Evolutionary conservation across 1,140 invertebrate species (phyloP).

Genomic region (Dinoponera quadriceps): DNA sequence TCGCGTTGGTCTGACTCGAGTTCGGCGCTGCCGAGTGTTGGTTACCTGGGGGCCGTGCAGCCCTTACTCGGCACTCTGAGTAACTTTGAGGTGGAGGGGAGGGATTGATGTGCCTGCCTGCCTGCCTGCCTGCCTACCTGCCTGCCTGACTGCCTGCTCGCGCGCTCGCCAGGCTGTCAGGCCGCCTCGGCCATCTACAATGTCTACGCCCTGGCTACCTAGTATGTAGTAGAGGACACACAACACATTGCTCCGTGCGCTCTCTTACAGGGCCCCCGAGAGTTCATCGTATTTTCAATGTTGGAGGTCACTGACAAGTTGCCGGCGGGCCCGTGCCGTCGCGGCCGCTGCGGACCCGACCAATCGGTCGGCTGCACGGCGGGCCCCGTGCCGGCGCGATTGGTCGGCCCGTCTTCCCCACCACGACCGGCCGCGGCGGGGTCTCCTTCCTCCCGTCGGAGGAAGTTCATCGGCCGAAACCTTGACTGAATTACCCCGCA

Average conservation of each 20-base stretch:
- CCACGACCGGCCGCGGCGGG: constrained; percentile 65
- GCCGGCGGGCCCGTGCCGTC: constrained; percentile 68
- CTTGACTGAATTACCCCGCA: constrained; percentile 90
- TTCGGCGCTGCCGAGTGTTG: constrained; percentile 81
- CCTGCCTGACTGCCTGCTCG: neutral
- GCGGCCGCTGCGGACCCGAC: constrained; percentile 66
- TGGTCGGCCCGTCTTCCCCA: constrained; percentile 79
- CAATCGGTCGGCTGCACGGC: constrained; percentile 70
- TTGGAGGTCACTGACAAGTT: constrained; percentile 88
- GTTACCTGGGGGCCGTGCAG: constrained; percentile 83
- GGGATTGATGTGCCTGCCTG: constrained; percentile 73
- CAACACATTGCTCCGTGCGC: constrained; percentile 63
- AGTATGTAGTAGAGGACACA: constrained; percentile 76
- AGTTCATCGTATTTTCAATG: constrained; percentile 88
- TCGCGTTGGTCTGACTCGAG: constrained; percentile 85
- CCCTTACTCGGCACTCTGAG: constrained; percentile 80
- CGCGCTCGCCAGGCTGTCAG: constrained; percentile 56
- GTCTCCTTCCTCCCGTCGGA: constrained; percentile 76
- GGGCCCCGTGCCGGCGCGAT: constrained; percentile 71
- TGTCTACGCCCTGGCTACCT: constrained; percentile 82
- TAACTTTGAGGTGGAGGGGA: constrained; percentile 78
- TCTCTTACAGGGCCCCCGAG: constrained; percentile 78
- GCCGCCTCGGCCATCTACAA: constrained; percentile 76
- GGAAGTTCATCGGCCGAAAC: constrained; percentile 89
- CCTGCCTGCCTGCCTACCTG: constrained; percentile 37